Conservation (phyloP, 2,113 vertebrate species). For the Gasterosteus nipponicus region DNA sequence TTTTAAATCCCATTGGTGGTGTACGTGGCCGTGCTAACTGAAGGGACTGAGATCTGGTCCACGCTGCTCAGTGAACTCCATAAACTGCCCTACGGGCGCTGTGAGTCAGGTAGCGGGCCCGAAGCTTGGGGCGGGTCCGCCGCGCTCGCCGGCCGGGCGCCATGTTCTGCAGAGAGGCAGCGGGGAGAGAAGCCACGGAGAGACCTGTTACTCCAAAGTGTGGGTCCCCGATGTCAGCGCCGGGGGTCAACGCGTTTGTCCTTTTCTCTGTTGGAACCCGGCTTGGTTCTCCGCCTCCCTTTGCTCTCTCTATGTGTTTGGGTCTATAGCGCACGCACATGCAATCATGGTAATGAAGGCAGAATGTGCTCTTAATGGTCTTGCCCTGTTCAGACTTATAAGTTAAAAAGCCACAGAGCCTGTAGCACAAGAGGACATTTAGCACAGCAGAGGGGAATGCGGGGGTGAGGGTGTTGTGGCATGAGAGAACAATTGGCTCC, state of each 20-base stretch:
- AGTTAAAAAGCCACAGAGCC: conserved; percentile 43
- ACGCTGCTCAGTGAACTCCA: conserved; percentile 70
- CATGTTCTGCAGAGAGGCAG: conserved; percentile 19
- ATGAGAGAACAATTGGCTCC: conserved; percentile 52
- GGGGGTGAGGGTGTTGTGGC: conserved; percentile 35
- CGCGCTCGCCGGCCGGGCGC: conserved; percentile 14
- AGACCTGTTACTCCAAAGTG: conserved; percentile 40
- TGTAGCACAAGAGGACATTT: conserved; percentile 55
- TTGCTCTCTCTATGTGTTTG: conserved; percentile 5
- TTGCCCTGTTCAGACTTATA: conserved; percentile 16
- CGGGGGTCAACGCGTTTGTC: conserved; percentile 31
- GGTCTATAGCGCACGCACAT: conserved; percentile 14
- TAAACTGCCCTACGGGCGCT: conserved; percentile 47
- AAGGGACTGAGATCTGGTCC: conserved; percentile 18
- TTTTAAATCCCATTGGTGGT: no score
- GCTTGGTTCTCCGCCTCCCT: neutral
- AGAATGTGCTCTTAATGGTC: conserved; percentile 49
- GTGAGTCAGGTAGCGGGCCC: conserved; percentile 66
- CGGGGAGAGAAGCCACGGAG: neutral
- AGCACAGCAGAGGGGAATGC: conserved; percentile 21
- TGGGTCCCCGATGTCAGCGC: conserved; percentile 35
- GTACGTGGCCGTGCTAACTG: neutral
- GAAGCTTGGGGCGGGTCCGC: conserved; percentile 19
- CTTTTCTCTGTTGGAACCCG: neutral
- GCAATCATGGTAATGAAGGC: conserved; percentile 38